These are phyloP conservation scores for Glossosoma conforme DNA, from an alignment of 1,140 invertebrate species.

Conservation along the genomic window DNA sequence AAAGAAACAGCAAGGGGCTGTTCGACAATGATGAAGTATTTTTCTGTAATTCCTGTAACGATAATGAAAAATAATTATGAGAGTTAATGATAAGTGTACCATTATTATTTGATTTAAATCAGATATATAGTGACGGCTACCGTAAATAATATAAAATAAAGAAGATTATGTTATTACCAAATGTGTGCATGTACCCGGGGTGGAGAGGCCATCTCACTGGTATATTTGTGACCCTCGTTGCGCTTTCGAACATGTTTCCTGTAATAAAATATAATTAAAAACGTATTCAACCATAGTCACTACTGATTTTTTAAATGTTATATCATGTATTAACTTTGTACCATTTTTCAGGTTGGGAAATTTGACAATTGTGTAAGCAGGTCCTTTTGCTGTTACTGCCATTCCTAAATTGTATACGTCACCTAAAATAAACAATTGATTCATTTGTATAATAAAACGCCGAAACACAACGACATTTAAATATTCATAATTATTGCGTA, in stretches of 20 bases:
- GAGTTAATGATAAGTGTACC: background rate
- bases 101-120: background rate
- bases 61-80: background rate
- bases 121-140: background rate
- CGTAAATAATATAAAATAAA: background rate
- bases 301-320: too few species aligned
- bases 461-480: too few species aligned
- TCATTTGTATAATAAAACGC: too few species aligned
- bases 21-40: slow-evolving; percentile 80
- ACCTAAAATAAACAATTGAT: slow-evolving; percentile 43
- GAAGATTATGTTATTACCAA: slow-evolving; percentile 51
- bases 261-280: slow-evolving; percentile 18
- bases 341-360: slow-evolving; percentile 56
- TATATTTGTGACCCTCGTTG: slow-evolving; percentile 62
- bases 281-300: too few species aligned
- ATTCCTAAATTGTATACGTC: slow-evolving; percentile 76
- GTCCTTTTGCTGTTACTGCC: slow-evolving; percentile 59
- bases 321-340: too few species aligned
- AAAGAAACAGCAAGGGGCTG: slow-evolving; percentile 74
- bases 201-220: slow-evolving; percentile 69
- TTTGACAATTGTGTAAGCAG: slow-evolving; percentile 65
- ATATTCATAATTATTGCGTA: too few species aligned
- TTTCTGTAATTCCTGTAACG: slow-evolving; percentile 62
- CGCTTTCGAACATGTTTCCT: slow-evolving; percentile 65
- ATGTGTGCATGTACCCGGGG: slow-evolving; percentile 86